Evolutionary conservation across 1,140 invertebrate species (phyloP), one percentile per base, ranked within the genome.

Genomic region (Bombus polaris): DNA sequence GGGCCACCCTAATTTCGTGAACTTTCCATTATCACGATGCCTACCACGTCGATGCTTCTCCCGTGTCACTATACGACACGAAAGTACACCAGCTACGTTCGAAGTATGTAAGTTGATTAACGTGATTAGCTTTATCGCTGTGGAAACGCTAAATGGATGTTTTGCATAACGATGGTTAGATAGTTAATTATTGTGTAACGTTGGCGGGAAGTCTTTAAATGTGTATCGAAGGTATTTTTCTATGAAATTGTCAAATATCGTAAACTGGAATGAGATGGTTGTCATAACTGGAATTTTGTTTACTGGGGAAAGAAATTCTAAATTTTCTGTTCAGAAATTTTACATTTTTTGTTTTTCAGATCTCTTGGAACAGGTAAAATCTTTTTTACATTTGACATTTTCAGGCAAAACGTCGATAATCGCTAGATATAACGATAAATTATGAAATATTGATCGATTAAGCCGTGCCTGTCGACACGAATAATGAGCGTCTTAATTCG

Each of bases 91-190:
- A 28, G 39, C 13, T n/a, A 15, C 44, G 73, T 15, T 25, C 10
- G 6, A 57, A 44, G 37, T 18, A 65, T 25, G 28, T 25, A 53
- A 57, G 68, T 81, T 35, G 70, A 81, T 81, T 47, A 73, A 9
- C n/a, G 47, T n/a, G 74, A 83, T 83, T 75, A 83, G 65, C 28
- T 75, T 65, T 32, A 8, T 25, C 25, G 42, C 28, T 70, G 32
- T 15, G 12, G 78, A 37, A 39, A 68, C 37, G 37, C 8, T 22
- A 9, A n/a, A 22, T 32, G 35, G 25, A 70, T 53, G 65, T 53
- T 70, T 53, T 10, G 32, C 35, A 18, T 25, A 2, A 32, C 10
- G 9, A 8, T 37, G 12, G 13, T 47, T 37, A 13, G 12, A 22
- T 15, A 25, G 62, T 47, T 28, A 42, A 66, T 79, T 47, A 35